Evolutionary conservation across 2,888 invertebrate genomes (phyloP).

Genomic region (Strigamia maritima): DNA sequence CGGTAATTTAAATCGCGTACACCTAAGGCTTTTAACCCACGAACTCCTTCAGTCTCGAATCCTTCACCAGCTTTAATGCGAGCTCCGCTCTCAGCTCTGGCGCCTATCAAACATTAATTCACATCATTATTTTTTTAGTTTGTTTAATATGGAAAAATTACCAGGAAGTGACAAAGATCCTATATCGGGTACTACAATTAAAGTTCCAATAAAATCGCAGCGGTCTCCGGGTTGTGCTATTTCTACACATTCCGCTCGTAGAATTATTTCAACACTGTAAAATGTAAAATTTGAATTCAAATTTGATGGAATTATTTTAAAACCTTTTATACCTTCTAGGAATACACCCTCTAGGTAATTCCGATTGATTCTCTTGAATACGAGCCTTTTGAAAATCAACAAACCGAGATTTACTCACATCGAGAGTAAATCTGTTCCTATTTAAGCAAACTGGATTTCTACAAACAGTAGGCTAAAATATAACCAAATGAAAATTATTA

Average conservation of each 20-base stretch:
- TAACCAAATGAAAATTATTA: neutral
- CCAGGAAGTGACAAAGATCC: slow-evolving; percentile 78
- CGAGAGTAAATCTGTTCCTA: slow-evolving; percentile 80
- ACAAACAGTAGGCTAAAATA: slow-evolving; percentile 84
- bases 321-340: slow-evolving; percentile 69
- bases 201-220: slow-evolving; percentile 90
- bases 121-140: neutral
- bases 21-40: slow-evolving; percentile 80
- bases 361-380: slow-evolving; percentile 96
- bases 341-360: slow-evolving; percentile 92
- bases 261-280: slow-evolving; percentile 76
- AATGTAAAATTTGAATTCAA: neutral
- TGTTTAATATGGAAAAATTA: slow-evolving; percentile 42
- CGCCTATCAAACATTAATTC: slow-evolving; percentile 54
- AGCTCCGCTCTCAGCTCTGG: slow-evolving; percentile 75
- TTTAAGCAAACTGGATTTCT: slow-evolving; percentile 94
- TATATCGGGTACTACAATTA: slow-evolving; percentile 97
- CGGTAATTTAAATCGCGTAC: slow-evolving; percentile 81
- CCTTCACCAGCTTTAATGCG: slow-evolving; percentile 70
- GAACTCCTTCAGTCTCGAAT: slow-evolving; percentile 72
- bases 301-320: neutral
- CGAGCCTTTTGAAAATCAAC: slow-evolving; percentile 98
- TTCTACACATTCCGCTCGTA: slow-evolving; percentile 94
- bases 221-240: slow-evolving; percentile 82
- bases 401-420: slow-evolving; percentile 89